These are phyloP conservation scores for Drosophila flavopinicola DNA, from an alignment of 2,888 invertebrate species.

Conservation along the genomic window DNA sequence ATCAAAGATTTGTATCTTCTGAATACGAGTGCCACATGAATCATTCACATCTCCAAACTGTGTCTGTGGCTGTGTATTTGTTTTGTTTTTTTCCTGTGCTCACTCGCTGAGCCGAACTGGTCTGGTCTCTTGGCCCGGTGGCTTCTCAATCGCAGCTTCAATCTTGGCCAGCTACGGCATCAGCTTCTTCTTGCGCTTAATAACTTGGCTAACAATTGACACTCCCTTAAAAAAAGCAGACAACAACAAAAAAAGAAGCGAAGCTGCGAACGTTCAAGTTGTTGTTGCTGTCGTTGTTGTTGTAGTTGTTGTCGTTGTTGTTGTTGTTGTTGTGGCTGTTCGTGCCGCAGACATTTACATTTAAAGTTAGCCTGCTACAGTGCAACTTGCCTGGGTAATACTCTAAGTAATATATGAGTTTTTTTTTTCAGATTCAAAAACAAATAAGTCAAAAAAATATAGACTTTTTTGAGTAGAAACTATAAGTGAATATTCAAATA, in stretches of 20 bases:
- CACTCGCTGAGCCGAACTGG: conserved; percentile 36
- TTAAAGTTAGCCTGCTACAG: conserved; percentile 50
- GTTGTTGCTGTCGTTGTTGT: conserved; percentile 31
- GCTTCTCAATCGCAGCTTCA: conserved; percentile 40
- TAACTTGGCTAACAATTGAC: conserved; percentile 81
- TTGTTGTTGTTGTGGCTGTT: conserved; percentile 38
- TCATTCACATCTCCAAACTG: conserved; percentile 40
- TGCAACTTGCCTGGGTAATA: conserved; percentile 23
- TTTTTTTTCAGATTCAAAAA: no score
- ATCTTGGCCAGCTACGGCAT: conserved; percentile 48
- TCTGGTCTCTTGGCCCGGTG: conserved; percentile 17
- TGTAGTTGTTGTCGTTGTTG: conserved; percentile 35
- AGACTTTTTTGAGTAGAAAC: no score
- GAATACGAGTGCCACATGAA: conserved; percentile 66
- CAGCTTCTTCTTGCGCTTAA: conserved; percentile 68
- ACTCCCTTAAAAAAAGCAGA: conserved; percentile 76
- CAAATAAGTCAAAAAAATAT: no score
- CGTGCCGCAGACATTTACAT: conserved; percentile 64
- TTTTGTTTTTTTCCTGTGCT: conserved; percentile 12
- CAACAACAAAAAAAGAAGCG: conserved; percentile 15
- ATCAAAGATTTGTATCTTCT: conserved; percentile 81
- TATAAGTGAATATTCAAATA: no score
- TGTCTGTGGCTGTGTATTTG: conserved; percentile 3
- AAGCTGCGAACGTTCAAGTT: conserved; percentile 46
- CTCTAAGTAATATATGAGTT: not conserved